Evolutionary conservation across 2,113 vertebrate species (phyloP).

Genomic region (Progne subis): DNA sequence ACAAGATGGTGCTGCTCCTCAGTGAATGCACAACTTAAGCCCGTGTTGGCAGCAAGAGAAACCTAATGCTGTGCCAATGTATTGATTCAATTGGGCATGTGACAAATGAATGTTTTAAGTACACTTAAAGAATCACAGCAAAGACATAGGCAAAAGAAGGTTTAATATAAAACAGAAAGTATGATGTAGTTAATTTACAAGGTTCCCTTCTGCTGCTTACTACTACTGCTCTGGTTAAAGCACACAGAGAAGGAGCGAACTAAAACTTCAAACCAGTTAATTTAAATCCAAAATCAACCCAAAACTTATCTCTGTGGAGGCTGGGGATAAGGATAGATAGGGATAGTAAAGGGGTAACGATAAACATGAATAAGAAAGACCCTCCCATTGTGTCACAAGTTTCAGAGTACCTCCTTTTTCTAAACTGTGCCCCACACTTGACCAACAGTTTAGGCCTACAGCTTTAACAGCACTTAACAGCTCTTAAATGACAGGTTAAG

Average conservation of each 20-base stretch:
- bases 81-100: too few relatives aligned
- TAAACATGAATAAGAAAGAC: not conserved
- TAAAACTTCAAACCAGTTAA: not conserved
- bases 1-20: not conserved
- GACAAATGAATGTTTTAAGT: not conserved
- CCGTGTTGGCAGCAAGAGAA: accelerated
- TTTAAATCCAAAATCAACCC: not conserved
- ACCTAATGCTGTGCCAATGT: too few relatives aligned
- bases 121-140: not conserved
- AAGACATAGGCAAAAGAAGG: not conserved
- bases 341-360: not conserved
- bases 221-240: not conserved
- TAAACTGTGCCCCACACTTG: not conserved
- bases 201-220: not conserved
- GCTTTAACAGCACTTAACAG: not conserved
- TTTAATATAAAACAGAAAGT: not conserved
- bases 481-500: not conserved
- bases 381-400: not conserved
- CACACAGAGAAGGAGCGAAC: not conserved
- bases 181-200: not conserved
- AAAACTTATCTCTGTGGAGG: not conserved
- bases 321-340: not conserved
- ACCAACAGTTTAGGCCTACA: not conserved
- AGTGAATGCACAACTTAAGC: not conserved
- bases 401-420: not conserved